Evolutionary conservation across 2,797 vertebrate species (phyloP).

Genomic region (Poecilia gillii): DNA sequence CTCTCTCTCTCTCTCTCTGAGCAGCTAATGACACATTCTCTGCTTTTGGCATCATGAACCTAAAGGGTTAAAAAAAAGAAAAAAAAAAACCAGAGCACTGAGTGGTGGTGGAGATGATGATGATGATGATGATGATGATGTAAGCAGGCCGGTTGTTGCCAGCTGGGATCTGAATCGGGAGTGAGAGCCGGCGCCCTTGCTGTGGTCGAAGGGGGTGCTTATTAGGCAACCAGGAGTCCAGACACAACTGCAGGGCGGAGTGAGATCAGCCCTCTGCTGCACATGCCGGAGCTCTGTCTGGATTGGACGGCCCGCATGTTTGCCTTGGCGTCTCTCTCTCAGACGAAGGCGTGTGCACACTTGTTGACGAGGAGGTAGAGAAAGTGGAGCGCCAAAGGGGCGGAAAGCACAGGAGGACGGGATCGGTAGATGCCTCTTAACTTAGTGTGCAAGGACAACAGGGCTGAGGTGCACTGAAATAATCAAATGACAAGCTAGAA

Average conservation of each 20-base stretch:
- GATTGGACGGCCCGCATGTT: conserved; percentile 69
- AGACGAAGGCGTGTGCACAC: conserved; percentile 72
- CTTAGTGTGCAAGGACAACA: conserved; percentile 5
- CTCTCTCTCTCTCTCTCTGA: background rate
- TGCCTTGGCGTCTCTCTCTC: conserved; percentile 65
- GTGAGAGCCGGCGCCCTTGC: conserved; percentile 51
- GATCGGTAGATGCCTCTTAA: conserved; percentile 13
- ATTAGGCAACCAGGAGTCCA: conserved; percentile 69
- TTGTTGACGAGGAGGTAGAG: conserved; percentile 50
- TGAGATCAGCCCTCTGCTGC: conserved; percentile 43
- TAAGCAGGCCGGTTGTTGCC: conserved; percentile 59
- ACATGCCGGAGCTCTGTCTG: conserved; percentile 15
- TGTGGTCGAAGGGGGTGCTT: conserved; percentile 68
- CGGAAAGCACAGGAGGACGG: conserved; percentile 18
- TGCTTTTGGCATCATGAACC: conserved; percentile 44
- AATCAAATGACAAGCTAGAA: conserved; percentile 17
- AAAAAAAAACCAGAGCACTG: conserved; percentile 31
- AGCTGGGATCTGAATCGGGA: conserved; percentile 67
- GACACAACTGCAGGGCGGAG: conserved; percentile 74
- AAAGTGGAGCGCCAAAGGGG: conserved; percentile 41
- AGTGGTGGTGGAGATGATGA: conserved; percentile 42
- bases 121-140: conserved; percentile 56
- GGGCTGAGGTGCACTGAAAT: conserved; percentile 7
- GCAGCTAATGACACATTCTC: conserved; percentile 30
- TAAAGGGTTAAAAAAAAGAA: conserved; percentile 15